Evolutionary conservation across 1,140 invertebrate genomes (phyloP).

Genomic region (Aphelinus atriplicis): DNA sequence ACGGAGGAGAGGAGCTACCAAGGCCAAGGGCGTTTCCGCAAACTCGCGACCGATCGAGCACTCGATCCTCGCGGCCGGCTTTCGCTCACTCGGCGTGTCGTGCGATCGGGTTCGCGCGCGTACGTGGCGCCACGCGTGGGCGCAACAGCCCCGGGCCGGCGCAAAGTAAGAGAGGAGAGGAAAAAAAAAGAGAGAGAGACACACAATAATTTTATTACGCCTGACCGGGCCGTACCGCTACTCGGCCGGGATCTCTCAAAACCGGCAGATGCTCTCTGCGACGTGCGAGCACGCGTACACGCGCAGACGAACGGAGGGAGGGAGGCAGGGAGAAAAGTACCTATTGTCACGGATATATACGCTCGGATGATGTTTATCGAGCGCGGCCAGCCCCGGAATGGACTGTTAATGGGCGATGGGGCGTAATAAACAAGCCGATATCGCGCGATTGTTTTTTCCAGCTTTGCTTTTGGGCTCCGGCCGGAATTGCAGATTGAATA

Average conservation of each 20-base stretch:
- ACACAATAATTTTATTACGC: slow-evolving; percentile 49
- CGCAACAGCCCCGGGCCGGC: slow-evolving; percentile 1
- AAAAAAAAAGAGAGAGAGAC: slow-evolving; percentile 28
- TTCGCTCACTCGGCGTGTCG: too few relatives aligned
- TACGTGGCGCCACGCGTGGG: not conserved
- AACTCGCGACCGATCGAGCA: too few relatives aligned
- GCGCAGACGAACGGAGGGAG: slow-evolving; percentile 3
- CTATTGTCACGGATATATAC: not conserved
- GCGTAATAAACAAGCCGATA: too few relatives aligned
- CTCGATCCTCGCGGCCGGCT: too few relatives aligned
- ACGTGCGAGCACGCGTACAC: not conserved
- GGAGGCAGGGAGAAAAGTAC: not conserved
- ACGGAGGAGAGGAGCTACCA: too few relatives aligned
- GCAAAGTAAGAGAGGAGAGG: slow-evolving; percentile 5
- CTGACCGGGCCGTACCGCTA: slow-evolving; percentile 46
- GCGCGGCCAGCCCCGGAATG: too few relatives aligned
- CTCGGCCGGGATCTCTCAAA: slow-evolving; percentile 48
- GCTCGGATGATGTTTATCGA: not conserved
- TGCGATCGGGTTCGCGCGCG: too few relatives aligned
- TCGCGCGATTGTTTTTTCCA: too few relatives aligned
- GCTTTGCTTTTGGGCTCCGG: too few relatives aligned
- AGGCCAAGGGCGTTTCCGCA: too few relatives aligned
- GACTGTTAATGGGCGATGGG: too few relatives aligned
- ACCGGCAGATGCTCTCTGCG: not conserved
- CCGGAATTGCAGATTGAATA: too few relatives aligned